phyloP scores from a whole-genome alignment of 2,797 vertebrate genomes.

The Anas acuta region DNA sequence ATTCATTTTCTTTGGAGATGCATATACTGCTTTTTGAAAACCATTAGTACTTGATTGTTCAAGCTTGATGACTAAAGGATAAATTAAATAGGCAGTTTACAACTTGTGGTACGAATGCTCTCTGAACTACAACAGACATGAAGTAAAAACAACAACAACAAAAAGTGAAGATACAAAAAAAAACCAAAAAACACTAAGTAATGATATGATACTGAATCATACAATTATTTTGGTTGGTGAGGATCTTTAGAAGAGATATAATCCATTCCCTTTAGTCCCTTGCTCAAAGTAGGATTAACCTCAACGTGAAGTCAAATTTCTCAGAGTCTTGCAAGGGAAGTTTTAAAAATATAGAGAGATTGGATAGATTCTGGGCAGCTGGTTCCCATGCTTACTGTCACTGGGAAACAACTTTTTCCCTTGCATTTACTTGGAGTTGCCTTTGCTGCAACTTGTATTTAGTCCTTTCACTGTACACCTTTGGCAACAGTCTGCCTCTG shows the following conservation, averaged over 20 bases:
- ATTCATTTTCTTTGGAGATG: neutral
- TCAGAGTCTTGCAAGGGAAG: neutral
- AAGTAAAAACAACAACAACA: no score
- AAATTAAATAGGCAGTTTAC: neutral
- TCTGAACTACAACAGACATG: neutral
- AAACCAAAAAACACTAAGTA: no score
- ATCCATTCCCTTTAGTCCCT: neutral
- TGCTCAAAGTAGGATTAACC: neutral
- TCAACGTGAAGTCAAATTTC: neutral
- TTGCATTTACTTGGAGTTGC: neutral
- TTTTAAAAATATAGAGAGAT: neutral
- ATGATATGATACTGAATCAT: neutral
- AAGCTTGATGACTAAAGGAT: neutral
- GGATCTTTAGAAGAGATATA: neutral
- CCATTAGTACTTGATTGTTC: neutral
- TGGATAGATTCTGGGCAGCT: neutral
- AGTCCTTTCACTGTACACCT: neutral
- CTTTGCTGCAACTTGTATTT: neutral
- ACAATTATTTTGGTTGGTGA: neutral
- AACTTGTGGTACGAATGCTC: slow-evolving; percentile 27
- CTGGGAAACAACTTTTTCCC: neutral
- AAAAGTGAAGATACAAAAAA: no score
- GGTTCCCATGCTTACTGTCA: neutral
- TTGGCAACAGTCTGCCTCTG: neutral
- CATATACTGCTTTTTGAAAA: neutral